Base-by-base conservation (phyloP, 2,113 vertebrate genomes). In the Mesoclemmys tuberculata region DNA sequence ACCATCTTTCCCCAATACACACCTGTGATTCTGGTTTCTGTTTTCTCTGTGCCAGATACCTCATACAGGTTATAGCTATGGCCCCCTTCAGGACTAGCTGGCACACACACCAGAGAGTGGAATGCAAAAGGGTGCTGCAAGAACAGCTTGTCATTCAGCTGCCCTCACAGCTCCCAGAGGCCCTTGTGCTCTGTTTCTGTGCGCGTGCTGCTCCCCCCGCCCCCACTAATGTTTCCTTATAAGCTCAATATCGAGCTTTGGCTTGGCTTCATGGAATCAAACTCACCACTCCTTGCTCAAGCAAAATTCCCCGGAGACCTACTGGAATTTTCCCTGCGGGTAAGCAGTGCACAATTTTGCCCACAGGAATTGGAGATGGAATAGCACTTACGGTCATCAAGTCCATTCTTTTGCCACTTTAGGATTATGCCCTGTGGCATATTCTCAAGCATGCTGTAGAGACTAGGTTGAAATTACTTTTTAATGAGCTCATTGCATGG, bases 401-500 rank as follows among this genome's bases (percentile, higher is more conserved):
- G 94, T 92, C 91, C 89, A 35, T 68, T 68, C 35, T 68, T 14
- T 14, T 68, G 64, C 8, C 64, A 88, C 93, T 71, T 82, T 51
- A 92, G 94, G 95, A 92, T 95, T 96, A 90, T 96, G 92, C 79
- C 75, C 86, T 86, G 92, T 86, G 95, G 94, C 82, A 84, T 91
- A 95, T 90, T 89, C 85, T 93, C 95, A 92, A 97, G 94, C 92
- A 94, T 78, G 93, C 96, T 93, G 92, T 90, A 95, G 80, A 96
- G 95, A 92, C 95, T 95, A 84, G 55, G 84, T 90, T 96, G 95
- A 97, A 94, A 96, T 95, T 97, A 96, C 93, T 96, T 96, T 97
- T 97, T 97, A 97, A 97, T 97, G 95, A 97, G 49, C 84, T 97
- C 52, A 93, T 97, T 97, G 90, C 92, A 96, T 86, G 93, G 96